These are phyloP conservation scores for Coregonus ussuriensis DNA, from an alignment of 2,797 vertebrate species.

Conservation along the genomic window DNA sequence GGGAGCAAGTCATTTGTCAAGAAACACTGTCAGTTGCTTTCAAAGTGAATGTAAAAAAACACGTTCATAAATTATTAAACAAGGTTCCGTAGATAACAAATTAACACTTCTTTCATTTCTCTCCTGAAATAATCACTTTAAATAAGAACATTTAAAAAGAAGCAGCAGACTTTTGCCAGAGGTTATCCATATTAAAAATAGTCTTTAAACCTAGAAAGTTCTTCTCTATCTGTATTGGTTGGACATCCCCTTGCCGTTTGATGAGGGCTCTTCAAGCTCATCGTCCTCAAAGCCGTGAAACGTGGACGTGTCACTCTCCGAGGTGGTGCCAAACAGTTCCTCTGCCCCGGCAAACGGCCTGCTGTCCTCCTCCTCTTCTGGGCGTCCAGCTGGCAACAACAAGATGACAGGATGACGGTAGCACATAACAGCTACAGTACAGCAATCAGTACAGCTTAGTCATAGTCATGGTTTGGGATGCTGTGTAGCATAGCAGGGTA, in stretches of 20 bases:
- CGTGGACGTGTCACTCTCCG: slow-evolving; percentile 98
- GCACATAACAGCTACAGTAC: too few species aligned
- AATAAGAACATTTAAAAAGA: slow-evolving; percentile 62
- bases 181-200: slow-evolving; percentile 66
- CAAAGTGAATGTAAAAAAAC: slow-evolving; percentile 60
- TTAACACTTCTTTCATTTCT: slow-evolving; percentile 73
- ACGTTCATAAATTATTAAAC: slow-evolving; percentile 78
- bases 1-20: slow-evolving; percentile 46
- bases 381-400: slow-evolving; percentile 85
- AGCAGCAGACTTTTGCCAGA: slow-evolving; percentile 79
- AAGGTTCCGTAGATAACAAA: slow-evolving; percentile 75
- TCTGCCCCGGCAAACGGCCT: slow-evolving; percentile 84
- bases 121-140: slow-evolving; percentile 77
- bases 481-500: background rate
- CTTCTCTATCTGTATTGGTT: slow-evolving; percentile 84
- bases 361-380: slow-evolving; percentile 84
- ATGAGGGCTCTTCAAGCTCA: slow-evolving; percentile 89
- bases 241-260: slow-evolving; percentile 83
- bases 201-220: slow-evolving; percentile 44
- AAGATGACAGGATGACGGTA: slow-evolving; percentile 82
- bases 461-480: background rate
- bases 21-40: slow-evolving; percentile 61
- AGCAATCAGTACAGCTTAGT: background rate
- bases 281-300: slow-evolving; percentile 99
- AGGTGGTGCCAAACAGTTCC: slow-evolving; percentile 97